A percentile compares a stretch with the other conserved stretches of the same genome.
phyloP scores from a whole-genome alignment of 2,113 vertebrate genomes.

The Lycaon pictus region DNA sequence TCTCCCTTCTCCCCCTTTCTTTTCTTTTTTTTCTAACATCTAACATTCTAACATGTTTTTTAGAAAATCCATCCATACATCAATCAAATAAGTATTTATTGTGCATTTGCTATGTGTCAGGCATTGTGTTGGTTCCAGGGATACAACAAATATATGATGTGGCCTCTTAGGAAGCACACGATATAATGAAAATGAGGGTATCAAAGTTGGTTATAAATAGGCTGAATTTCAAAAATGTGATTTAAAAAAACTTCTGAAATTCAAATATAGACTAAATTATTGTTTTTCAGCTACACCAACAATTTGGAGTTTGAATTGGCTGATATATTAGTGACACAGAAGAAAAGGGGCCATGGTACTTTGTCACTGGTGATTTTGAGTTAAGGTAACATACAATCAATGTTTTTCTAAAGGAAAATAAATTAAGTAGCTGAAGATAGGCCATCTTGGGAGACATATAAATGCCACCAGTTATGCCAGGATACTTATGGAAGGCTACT shows the following conservation, averaged over 20 bases:
- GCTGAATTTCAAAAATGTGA: background rate
- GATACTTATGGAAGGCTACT: background rate
- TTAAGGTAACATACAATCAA: background rate
- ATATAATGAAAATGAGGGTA: background rate
- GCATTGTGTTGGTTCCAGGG: background rate
- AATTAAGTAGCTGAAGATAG: background rate
- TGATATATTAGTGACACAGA: background rate
- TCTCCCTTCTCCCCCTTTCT: background rate
- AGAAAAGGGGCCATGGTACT: background rate
- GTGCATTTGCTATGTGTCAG: background rate
- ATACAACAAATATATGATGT: background rate
- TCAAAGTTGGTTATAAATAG: background rate
- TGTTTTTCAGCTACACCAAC: background rate
- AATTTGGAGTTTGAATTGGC: background rate
- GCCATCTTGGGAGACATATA: background rate
- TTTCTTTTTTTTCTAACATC: background rate
- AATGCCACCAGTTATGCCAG: background rate
- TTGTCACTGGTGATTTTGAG: background rate
- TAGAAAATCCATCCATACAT: background rate
- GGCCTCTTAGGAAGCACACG: background rate
- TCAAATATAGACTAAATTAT: slow-evolving; percentile 29
- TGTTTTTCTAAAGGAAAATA: slow-evolving; percentile 5
- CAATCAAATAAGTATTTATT: background rate
- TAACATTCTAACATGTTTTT: too few relatives aligned
- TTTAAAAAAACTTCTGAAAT: background rate